Evolutionary conservation across 2,797 vertebrate genomes (phyloP).

Genomic region (Eulemur rubriventer): DNA sequence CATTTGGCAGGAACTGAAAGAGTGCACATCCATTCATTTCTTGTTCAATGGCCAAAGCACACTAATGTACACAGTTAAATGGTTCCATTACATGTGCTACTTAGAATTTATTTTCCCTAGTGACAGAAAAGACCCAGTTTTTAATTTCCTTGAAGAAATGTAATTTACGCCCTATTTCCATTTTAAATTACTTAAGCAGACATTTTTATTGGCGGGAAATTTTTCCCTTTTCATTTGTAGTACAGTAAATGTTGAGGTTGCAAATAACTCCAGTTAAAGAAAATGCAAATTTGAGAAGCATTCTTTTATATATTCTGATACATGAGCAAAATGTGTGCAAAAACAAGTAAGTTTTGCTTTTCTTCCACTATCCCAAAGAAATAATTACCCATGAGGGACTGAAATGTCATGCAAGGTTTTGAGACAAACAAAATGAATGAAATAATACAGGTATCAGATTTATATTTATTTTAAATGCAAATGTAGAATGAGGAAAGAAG

Average conservation of each 20-base stretch:
- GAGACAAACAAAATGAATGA: neutral
- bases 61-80: neutral
- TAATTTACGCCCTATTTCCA: neutral
- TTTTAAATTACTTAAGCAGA: neutral
- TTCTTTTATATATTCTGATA: neutral
- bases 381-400: neutral
- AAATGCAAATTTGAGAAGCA: neutral
- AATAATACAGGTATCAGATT: neutral
- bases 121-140: neutral
- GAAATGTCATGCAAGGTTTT: neutral
- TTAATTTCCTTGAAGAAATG: neutral
- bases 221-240: neutral
- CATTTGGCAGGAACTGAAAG: neutral
- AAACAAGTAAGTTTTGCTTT: neutral
- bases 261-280: constrained; percentile 3
- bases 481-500: neutral
- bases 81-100: neutral
- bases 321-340: neutral
- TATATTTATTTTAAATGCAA: neutral
- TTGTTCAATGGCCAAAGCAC: neutral
- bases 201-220: neutral
- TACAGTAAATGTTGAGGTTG: neutral
- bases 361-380: neutral
- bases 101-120: constrained; percentile 49
- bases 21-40: neutral